Evolutionary conservation across 1,140 invertebrate genomes (phyloP), one percentile per base, ranked within the genome.

Genomic region (Cardiocondyla obscurior): DNA sequence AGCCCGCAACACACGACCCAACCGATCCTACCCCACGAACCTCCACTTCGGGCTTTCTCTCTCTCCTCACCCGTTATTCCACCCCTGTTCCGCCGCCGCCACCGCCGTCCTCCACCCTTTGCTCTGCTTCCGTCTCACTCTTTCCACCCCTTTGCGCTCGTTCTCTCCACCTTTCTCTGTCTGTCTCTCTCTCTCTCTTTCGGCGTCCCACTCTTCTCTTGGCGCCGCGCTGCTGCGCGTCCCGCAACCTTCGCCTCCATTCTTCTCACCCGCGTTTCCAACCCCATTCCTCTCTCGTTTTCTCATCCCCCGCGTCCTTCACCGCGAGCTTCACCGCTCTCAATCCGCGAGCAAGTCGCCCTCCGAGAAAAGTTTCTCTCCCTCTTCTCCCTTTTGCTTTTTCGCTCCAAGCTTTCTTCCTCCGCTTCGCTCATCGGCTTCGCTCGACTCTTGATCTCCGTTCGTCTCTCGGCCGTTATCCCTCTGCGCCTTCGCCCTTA

Each of bases 1-100:
- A 94, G 93, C 92, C 92, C 92, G 93, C 93, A 93, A 93, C 91
- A 91, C 90, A 91, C 92, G 90, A 92, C 90, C 90, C 89, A 72
- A 87, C 84, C 82, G 69, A 85, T 76, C 82, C 83, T 84, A 58
- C 87, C 81, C 81, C 28, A 42, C 60, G 14, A 44, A 39, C 81
- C 76, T 57, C 88, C 81, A 46, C 58, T 62, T 60, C 77, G 82
- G 69, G 39, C 79, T 79, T 39, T 42, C 81, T 53, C 82, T 58
- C 79, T 74, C 62, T 22, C n/a, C n/a, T n/a, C n/a, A n/a, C n/a
- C n/a, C n/a, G n/a, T n/a, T n/a, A n/a, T n/a, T n/a, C 16, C 74
- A 19, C 55, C 3, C 49, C 10, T 53, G 22, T 58, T 58, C 39
- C 46, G 44, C 39, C 77, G 73, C 44, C 28, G 53, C 44, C 49